These are phyloP conservation scores for Paragorgia papillata DNA, from an alignment of 92 coral and sea anemone species.

Conservation along the genomic window DNA sequence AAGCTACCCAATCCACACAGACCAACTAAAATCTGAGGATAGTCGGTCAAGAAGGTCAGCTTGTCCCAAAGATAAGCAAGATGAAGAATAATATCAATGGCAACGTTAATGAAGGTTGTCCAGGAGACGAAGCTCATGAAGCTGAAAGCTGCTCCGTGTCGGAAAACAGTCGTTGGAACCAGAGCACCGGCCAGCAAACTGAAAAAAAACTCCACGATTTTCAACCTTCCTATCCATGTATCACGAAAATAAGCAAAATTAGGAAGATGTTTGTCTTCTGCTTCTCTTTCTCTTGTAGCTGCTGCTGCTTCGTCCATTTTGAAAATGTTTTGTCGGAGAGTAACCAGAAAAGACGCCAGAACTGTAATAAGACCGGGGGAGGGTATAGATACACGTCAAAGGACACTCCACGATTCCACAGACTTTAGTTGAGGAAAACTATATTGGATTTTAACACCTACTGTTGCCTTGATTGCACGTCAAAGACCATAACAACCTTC, in stretches of 20 bases:
- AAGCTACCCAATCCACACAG: constrained; percentile 65
- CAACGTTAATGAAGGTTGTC: constrained; percentile 79
- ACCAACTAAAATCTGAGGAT: constrained; percentile 62
- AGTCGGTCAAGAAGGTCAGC: constrained; percentile 72
- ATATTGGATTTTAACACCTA: too few species aligned
- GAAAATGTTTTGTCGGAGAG: too few species aligned
- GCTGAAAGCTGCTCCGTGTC: constrained; percentile 49
- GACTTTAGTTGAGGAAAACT: too few species aligned
- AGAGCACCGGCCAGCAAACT: constrained; percentile 19
- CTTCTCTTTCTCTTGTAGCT: neutral
- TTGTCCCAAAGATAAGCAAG: constrained; percentile 81
- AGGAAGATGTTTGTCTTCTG: neutral
- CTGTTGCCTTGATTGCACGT: too few species aligned
- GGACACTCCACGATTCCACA: too few species aligned
- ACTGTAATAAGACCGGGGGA: too few species aligned
- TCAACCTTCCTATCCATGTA: constrained; percentile 31
- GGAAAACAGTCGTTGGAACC: neutral
- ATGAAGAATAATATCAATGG: constrained; percentile 74
- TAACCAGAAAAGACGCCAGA: too few species aligned
- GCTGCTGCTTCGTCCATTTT: constrained; percentile 33
- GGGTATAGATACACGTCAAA: too few species aligned
- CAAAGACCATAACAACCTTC: too few species aligned
- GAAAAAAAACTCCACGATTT: constrained; percentile 9
- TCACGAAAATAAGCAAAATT: constrained; percentile 20
- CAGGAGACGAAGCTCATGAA: constrained; percentile 85